Evolutionary conservation across 2,888 invertebrate species (phyloP).

Genomic region (Tupiocoris notatus): DNA sequence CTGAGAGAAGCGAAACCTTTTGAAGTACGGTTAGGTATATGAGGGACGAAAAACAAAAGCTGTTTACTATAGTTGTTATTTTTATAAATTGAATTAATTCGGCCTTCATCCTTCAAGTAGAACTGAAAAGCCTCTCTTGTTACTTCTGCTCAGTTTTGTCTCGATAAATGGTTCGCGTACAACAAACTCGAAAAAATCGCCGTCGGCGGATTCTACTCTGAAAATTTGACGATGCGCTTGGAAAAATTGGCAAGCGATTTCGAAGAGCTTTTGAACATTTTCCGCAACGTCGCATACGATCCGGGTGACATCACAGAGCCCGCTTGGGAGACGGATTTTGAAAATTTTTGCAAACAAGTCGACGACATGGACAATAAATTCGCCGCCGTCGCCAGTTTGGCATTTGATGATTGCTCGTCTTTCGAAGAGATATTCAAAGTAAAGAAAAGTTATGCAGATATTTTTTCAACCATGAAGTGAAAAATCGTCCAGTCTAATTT

Average conservation of each 20-base stretch:
- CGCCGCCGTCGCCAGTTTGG: constrained; percentile 75
- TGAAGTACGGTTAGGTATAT: no score
- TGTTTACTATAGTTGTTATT: no score
- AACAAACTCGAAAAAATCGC: constrained; percentile 83
- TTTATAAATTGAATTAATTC: neutral
- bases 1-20: no score
- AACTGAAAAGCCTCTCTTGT: no score
- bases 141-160: constrained; percentile 2
- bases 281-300: constrained; percentile 63
- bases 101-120: no score
- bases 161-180: constrained; percentile 56
- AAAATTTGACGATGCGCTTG: constrained; percentile 60
- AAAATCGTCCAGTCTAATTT: neutral
- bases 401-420: constrained; percentile 75
- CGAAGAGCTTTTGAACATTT: constrained; percentile 54
- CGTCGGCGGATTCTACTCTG: constrained; percentile 68
- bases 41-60: no score
- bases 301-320: constrained; percentile 69
- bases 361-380: constrained; percentile 74
- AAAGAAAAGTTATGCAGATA: neutral
- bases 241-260: constrained; percentile 53
- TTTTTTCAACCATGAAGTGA: neutral
- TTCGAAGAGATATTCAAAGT: constrained; percentile 65
- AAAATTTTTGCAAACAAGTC: constrained; percentile 59
- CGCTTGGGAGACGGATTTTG: constrained; percentile 66